Evolutionary conservation across 2,113 vertebrate species (phyloP), one percentile per base, ranked within the genome.

Genomic region (Etheostoma spectabile): DNA sequence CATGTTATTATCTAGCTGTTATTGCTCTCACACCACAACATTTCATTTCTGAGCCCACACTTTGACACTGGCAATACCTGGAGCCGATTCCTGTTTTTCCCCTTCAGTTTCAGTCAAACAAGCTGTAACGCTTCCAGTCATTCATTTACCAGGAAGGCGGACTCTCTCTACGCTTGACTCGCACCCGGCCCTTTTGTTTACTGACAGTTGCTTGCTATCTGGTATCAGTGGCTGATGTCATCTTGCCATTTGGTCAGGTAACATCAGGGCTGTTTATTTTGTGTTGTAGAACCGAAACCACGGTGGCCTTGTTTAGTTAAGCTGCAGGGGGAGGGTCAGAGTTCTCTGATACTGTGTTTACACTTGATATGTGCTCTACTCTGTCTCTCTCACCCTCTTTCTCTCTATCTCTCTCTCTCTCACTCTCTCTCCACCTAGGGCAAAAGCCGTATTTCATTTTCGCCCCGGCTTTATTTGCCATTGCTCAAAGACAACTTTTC

Each of bases 201-300:
- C 75, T 33, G 89, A 85, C 90, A 82, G 80, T 86, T 87, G 80
- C 75, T 79, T 52, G 63, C 76, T 91, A 80, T 94, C 89, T 80
- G 74, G 88, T 94, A 87, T 94, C 92, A 76, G 85, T 2, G 49
- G 81, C 72, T 95, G 94, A 95, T 92, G 92, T 95, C 95, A 95
- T 89, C 78, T 24, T 27, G 3, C 80, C 90, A 66, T 83, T 91
- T 79, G 89, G 86, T 68, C 93, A 92, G 89, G 88, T 93, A 88
- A 86, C 83, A 86, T 93, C 92, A 93, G 69, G 24, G 38, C 55
- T 94, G 92, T 95, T 94, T 95, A 80, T 88, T 93, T 88, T 89
- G 84, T 83, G 88, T 93, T 60, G 74, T 56, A 66, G 77, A 78
- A 79, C 93, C 85, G 93, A 94, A 95, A 95, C 94, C 76, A 21